Percentiles rank a stretch among this genome's conserved stretches.
Conservation (phyloP, 2,888 invertebrate genomes). For the Orthonevra nobilis region DNA sequence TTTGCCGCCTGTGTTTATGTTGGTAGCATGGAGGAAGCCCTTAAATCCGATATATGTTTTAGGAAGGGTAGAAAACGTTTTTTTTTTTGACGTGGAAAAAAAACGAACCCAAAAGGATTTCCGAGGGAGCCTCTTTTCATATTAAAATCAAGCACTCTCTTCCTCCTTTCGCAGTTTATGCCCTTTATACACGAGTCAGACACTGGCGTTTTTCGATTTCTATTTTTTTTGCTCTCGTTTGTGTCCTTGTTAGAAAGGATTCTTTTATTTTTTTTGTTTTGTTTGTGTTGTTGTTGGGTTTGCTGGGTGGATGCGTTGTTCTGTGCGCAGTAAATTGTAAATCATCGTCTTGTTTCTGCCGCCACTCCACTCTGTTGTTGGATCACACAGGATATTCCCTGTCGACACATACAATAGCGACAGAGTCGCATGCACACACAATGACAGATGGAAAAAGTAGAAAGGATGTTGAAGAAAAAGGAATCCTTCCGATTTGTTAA, state of each 20-base stretch:
- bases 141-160: constrained; percentile 68
- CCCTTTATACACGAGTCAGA: constrained; percentile 35
- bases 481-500: constrained; percentile 68
- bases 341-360: constrained; percentile 66
- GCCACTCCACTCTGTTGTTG: constrained; percentile 9
- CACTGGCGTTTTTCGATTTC: too few relatives aligned
- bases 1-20: constrained; percentile 33
- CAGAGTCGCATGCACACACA: constrained; percentile 34
- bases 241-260: constrained; percentile 51
- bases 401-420: constrained; percentile 37
- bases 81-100: constrained; percentile 8
- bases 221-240: constrained; percentile 36
- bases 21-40: constrained; percentile 38
- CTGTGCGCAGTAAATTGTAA: constrained; percentile 68
- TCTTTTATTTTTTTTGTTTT: constrained; percentile 9
- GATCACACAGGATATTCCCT: constrained; percentile 45
- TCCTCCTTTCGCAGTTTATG: constrained; percentile 52
- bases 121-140: constrained; percentile 68
- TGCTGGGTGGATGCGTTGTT: constrained; percentile 64
- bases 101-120: constrained; percentile 54
- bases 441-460: not conserved
- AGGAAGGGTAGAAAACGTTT: constrained; percentile 20
- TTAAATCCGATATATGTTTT: constrained; percentile 37
- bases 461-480: constrained; percentile 40
- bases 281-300: constrained; percentile 15